Base-by-base conservation (phyloP, 2,888 invertebrate genomes). In the Ochropacha duplaris region DNA sequence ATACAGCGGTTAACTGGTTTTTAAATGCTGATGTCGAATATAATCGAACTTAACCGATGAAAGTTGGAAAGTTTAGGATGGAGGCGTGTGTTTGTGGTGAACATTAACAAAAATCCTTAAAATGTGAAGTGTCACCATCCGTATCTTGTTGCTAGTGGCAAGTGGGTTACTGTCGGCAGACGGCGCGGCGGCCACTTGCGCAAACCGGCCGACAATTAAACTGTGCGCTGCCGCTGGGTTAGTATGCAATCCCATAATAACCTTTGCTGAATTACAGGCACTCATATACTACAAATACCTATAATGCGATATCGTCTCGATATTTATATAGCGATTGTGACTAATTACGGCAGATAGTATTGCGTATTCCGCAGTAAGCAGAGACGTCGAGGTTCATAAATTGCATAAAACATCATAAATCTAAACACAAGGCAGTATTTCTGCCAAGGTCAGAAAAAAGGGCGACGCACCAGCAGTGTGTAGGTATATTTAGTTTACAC, bases 141-240 rank as follows among this genome's bases (percentile, higher is more conserved):
- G n/a, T 36, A 61, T 31, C 31, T 12, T 11, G 12, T 31, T 12
- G 31, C 31, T 12, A 31, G 58, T 54, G 50, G 57, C 34, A 84
- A 84, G 84, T 84, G 73, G 83, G 86, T 83, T 84, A 77, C 66
- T 64, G 72, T 65, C 69, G 76, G 79, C 81, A 87, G 90, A 89
- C 90, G 79, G 90, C 88, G 79, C 72, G 87, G 79, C 74, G 79
- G 62, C 79, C 66, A 62, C 67, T 74, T 72, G 69, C 78, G 69
- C 73, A 68, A 79, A 80, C 81, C 80, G 80, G 78, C 75, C 75
- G 79, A 75, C 76, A 78, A 84, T 82, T 69, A 68, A 65, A 64
- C 64, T 66, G 64, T 59, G 59, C 57, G 61, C 62, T 61, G 34
- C 58, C 57, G 61, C 62, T 61, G 34, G 67, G 63, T 61, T 67